A percentile compares a stretch with the other conserved stretches of the same genome.
Conservation (phyloP, 2,113 vertebrate species). For the Herpetotheres cachinnans region DNA sequence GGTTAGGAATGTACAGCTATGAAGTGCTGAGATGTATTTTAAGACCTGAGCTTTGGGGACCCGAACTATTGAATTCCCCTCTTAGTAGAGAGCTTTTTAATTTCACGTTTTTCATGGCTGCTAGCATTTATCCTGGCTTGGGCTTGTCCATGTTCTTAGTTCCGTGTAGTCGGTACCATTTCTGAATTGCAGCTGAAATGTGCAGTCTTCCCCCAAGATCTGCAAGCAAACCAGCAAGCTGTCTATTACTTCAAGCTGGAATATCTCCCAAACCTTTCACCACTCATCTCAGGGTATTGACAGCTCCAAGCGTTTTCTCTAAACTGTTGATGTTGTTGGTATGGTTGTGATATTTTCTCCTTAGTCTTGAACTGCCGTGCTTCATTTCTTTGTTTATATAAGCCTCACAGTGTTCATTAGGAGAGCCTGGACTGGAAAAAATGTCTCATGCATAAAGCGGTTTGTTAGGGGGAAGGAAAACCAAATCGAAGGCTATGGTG, state of each 20-base stretch:
- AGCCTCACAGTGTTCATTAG: neutral
- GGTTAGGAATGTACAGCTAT: neutral
- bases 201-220: neutral
- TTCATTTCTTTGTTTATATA: slow-evolving; percentile 49
- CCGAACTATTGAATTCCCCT: neutral
- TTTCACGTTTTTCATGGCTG: neutral
- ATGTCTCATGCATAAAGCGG: neutral
- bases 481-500: neutral
- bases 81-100: neutral
- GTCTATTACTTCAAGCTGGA: slow-evolving; percentile 23
- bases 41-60: slow-evolving; percentile 6
- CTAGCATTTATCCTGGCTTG: neutral
- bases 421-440: slow-evolving; percentile 2
- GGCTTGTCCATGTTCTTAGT: slow-evolving; percentile 2
- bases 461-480: neutral
- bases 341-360: slow-evolving; percentile 27
- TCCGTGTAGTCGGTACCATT: neutral
- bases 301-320: slow-evolving; percentile 51
- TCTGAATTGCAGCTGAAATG: neutral
- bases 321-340: slow-evolving; percentile 58
- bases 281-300: slow-evolving; percentile 39
- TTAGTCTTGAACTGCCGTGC: neutral
- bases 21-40: neutral
- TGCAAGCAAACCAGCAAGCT: neutral
- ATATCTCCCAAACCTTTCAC: slow-evolving; percentile 35